These are phyloP conservation scores for Plecturocebus donacophilus DNA, from an alignment of 2,113 vertebrate genomes.

Conservation along the genomic window DNA sequence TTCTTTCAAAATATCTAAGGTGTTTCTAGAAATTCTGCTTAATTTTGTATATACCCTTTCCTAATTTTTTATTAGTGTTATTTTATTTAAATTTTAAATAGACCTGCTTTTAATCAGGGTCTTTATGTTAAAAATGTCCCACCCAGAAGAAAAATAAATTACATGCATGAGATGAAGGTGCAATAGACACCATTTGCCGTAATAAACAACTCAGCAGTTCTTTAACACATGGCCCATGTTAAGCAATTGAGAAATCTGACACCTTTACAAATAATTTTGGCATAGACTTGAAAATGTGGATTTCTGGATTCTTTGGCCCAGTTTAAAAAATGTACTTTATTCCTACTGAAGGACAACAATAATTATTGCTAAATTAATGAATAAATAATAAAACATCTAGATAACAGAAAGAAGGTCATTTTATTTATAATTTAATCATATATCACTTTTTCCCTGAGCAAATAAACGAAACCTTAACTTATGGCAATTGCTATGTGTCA, in stretches of 20 bases:
- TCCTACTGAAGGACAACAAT: background rate
- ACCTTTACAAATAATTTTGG: slow-evolving; percentile 13
- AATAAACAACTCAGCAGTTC: background rate
- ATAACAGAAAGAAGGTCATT: background rate
- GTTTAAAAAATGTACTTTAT: background rate
- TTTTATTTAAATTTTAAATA: slow-evolving; percentile 17
- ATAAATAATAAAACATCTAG: slow-evolving; percentile 17
- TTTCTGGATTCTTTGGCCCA: slow-evolving; percentile 24
- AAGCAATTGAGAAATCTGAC: slow-evolving; percentile 12
- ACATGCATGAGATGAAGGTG: background rate
- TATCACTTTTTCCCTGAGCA: background rate
- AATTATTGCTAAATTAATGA: slow-evolving; percentile 54
- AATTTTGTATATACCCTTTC: background rate
- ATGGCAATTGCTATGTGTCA: background rate
- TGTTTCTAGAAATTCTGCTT: background rate
- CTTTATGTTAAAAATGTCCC: background rate
- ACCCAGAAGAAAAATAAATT: background rate
- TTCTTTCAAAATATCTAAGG: background rate
- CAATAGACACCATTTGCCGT: background rate
- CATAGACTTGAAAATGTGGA: background rate
- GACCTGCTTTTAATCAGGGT: background rate
- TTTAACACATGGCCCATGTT: background rate
- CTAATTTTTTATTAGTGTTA: background rate
- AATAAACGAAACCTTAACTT: background rate
- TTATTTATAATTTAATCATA: slow-evolving; percentile 43